Percentiles rank a stretch among this genome's conserved stretches.
Conservation (phyloP, 2,113 vertebrate genomes). For the Pterocles orientalis region DNA sequence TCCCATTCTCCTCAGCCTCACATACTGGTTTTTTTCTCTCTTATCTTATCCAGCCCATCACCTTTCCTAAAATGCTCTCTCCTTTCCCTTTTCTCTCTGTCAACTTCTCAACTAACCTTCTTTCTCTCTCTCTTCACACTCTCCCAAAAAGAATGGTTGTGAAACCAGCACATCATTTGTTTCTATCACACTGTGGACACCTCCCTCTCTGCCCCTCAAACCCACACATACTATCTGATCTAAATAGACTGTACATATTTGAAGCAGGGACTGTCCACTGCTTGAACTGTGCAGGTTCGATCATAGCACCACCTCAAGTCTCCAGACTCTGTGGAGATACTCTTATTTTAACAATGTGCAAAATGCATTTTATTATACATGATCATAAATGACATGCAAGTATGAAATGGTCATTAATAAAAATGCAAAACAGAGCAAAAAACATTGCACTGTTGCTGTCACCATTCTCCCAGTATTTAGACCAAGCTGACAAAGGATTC, state of each 20-base stretch:
- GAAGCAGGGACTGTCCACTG: background rate
- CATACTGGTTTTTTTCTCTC: background rate
- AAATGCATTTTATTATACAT: background rate
- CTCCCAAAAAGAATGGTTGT: background rate
- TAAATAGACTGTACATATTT: background rate
- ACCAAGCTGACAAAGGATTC: background rate
- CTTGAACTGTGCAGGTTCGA: background rate
- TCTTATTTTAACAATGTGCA: background rate
- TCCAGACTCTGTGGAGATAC: background rate
- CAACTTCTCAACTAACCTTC: slow-evolving; percentile 4
- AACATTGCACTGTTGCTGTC: background rate
- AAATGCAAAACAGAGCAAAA: background rate
- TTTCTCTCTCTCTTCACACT: background rate
- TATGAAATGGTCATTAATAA: background rate
- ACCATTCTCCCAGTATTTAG: background rate
- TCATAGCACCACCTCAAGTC: background rate
- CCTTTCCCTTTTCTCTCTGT: background rate
- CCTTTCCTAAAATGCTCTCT: background rate
- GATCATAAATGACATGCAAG: background rate
- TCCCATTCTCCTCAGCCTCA: background rate
- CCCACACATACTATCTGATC: background rate
- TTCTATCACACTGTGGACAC: background rate
- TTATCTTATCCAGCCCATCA: background rate
- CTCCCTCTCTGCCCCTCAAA: background rate
- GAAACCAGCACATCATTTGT: background rate